A percentile compares a stretch with the other conserved stretches of the same genome.
Conservation (phyloP, 2,113 vertebrate species). For the Glareola pratincola region DNA sequence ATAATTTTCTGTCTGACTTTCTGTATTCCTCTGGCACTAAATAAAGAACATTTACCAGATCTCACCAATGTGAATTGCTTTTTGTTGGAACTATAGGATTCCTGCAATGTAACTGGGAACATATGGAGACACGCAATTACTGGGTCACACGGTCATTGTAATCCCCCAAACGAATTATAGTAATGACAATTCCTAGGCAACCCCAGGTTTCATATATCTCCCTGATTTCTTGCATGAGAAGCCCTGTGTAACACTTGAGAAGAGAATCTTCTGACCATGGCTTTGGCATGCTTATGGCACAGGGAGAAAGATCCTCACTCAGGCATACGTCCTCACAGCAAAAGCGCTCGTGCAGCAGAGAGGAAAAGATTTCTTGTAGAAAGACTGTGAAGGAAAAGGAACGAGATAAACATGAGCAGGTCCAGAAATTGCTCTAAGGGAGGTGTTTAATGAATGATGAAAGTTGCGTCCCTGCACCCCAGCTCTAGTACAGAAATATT, state of each 20-base stretch:
- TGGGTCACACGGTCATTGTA: background rate
- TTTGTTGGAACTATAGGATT: background rate
- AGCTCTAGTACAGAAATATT: background rate
- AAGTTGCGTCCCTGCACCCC: background rate
- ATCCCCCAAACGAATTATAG: background rate
- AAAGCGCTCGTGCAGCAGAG: background rate
- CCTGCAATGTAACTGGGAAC: rapidly evolving
- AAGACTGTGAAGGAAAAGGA: background rate
- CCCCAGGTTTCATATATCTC: background rate
- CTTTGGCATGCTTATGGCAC: background rate
- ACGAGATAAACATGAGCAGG: background rate
- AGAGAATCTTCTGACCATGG: background rate
- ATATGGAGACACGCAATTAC: background rate
- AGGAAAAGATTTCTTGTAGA: background rate
- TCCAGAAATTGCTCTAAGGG: background rate
- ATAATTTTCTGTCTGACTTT: background rate
- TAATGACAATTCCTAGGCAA: background rate
- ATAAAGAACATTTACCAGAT: background rate
- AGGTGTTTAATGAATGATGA: background rate
- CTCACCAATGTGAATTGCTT: background rate
- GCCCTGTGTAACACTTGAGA: background rate
- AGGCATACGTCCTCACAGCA: rapidly evolving
- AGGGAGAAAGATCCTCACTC: background rate
- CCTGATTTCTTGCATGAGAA: background rate
- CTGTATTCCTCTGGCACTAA: background rate